Conservation (phyloP, 1,140 invertebrate genomes). For the Coelopa frigida region DNA sequence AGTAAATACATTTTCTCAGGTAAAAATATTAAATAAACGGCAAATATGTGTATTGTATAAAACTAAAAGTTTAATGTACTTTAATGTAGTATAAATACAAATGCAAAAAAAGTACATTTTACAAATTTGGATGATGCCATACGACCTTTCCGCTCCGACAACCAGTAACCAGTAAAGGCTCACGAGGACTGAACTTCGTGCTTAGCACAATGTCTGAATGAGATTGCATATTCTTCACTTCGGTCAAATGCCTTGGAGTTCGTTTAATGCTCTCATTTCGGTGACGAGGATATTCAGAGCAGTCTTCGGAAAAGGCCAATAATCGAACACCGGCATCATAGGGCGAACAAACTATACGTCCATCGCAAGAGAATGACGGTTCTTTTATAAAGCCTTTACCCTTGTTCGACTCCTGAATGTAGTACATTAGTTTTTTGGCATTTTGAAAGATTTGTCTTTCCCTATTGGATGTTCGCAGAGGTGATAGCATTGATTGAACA, state of each 20-base stretch:
- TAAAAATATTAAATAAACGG: neutral
- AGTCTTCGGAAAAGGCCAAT: constrained; percentile 68
- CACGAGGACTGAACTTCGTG: constrained; percentile 81
- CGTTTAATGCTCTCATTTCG: constrained; percentile 36
- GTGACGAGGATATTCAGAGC: constrained; percentile 68
- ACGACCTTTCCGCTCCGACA: constrained; percentile 79
- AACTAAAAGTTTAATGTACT: neutral
- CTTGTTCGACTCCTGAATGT: constrained; percentile 77
- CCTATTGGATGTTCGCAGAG: neutral
- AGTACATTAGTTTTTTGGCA: constrained; percentile 71
- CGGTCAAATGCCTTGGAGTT: constrained; percentile 45
- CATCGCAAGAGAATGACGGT: constrained; percentile 81
- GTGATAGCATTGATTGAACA: constrained; percentile 10
- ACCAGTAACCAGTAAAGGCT: constrained; percentile 79
- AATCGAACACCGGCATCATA: constrained; percentile 77
- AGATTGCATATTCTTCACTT: constrained; percentile 62
- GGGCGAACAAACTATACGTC: constrained; percentile 81
- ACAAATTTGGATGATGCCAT: constrained; percentile 75
- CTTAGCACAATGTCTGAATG: constrained; percentile 82
- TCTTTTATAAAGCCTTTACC: constrained; percentile 84
- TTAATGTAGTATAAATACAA: no score
- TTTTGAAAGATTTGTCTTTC: constrained; percentile 60
- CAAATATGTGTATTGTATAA: neutral
- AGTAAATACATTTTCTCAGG: no score
- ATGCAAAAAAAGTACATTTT: constrained; percentile 11